Percentiles rank a stretch among this genome's conserved stretches.
phyloP scores from a whole-genome alignment of 2,113 vertebrate genomes.

The Sterrhoptilus dennistouni region DNA sequence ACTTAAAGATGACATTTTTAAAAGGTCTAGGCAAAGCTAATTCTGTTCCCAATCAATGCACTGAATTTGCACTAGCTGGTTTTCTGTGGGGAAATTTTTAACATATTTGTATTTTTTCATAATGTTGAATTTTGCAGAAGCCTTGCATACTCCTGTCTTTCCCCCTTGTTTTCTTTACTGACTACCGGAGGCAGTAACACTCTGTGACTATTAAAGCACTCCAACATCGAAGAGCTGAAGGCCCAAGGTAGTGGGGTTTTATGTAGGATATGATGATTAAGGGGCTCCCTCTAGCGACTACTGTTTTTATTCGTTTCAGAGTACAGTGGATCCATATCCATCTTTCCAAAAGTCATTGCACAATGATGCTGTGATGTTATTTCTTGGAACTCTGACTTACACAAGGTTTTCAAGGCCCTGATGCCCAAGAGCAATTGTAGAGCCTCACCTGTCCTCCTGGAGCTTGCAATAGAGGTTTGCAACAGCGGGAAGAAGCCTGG shows the following conservation, averaged over 20 bases:
- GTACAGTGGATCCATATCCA: background rate
- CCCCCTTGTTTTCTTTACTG: background rate
- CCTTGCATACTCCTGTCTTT: background rate
- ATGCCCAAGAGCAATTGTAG: background rate
- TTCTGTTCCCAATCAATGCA: background rate
- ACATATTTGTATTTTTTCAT: background rate
- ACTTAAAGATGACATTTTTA: background rate
- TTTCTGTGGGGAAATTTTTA: background rate
- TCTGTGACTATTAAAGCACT: background rate
- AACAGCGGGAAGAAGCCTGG: fast-evolving
- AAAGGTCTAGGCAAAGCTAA: background rate
- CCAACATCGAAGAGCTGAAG: background rate
- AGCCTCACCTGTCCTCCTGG: background rate
- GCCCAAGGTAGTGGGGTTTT: fast-evolving
- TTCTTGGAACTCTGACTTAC: background rate
- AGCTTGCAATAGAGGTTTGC: fast-evolving
- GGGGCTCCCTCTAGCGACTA: conserved; percentile 35
- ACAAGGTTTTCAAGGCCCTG: background rate
- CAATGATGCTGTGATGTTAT: background rate
- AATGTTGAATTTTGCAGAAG: background rate
- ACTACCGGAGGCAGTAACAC: background rate
- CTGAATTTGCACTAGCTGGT: background rate
- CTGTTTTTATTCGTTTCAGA: background rate
- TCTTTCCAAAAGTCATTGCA: background rate
- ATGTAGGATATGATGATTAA: background rate